Conservation (phyloP, 2,113 vertebrate species). For the Heterochromis multidens region DNA sequence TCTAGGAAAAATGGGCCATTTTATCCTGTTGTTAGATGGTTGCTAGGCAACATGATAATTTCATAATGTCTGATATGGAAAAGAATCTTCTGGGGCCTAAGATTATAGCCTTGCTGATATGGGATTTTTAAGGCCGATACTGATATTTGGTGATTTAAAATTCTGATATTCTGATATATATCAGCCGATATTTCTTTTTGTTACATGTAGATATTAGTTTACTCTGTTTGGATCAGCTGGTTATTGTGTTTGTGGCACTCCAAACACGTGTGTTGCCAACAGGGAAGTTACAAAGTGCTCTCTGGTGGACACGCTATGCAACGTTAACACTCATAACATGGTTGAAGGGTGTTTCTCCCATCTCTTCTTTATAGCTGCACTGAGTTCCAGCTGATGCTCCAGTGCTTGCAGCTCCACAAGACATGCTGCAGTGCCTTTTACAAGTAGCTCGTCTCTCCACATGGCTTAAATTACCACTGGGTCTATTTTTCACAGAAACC, state of each 20-base stretch:
- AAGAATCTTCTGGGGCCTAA: neutral
- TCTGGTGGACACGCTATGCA: neutral
- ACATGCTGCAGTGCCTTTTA: neutral
- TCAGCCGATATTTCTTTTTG: neutral
- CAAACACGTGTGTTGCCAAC: neutral
- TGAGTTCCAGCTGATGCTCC: neutral
- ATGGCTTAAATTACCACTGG: neutral
- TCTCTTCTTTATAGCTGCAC: neutral
- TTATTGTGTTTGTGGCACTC: neutral
- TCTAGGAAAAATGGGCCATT: neutral
- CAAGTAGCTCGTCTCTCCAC: neutral
- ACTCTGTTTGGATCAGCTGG: neutral
- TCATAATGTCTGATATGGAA: neutral
- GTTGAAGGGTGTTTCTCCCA: neutral
- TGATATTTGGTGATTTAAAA: neutral
- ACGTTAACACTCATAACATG: neutral
- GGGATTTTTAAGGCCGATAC: neutral
- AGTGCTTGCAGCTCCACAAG: neutral
- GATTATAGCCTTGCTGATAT: neutral
- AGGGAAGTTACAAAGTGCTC: neutral
- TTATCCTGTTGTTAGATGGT: too few relatives aligned
- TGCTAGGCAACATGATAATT: neutral
- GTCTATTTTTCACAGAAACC: neutral
- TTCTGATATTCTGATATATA: neutral
- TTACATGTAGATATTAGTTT: neutral